Evolutionary conservation across 2,888 invertebrate species (phyloP).

Genomic region (Oligia fasciuncula): DNA sequence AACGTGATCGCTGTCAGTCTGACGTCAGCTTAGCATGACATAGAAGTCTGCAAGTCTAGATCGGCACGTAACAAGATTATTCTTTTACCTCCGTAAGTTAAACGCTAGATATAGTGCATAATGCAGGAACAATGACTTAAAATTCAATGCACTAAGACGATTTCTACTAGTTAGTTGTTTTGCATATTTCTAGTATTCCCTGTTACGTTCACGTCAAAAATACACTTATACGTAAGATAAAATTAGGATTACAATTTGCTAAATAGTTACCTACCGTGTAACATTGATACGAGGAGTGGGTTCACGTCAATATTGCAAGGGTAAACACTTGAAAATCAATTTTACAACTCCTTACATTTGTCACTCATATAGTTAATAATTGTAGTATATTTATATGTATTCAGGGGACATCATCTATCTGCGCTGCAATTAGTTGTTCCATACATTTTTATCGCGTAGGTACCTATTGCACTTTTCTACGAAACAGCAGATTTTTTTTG

Average conservation of each 20-base stretch:
- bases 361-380: not conserved
- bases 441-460: no score
- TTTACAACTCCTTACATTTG: not conserved
- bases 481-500: not conserved
- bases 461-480: not conserved
- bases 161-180: not conserved
- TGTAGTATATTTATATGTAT: not conserved
- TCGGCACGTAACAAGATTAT: conserved; percentile 41
- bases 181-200: not conserved
- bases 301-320: no score
- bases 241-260: no score
- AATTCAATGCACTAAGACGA: not conserved
- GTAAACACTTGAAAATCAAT: not conserved
- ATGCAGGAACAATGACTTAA: conserved; percentile 1
- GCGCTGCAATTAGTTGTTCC: not conserved
- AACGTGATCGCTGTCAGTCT: conserved; percentile 25
- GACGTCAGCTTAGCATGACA: conserved; percentile 39
- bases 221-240: no score
- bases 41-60: conserved; percentile 15
- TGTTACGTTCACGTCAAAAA: not conserved
- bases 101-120: conserved; percentile 10
- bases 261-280: no score
- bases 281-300: no score
- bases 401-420: not conserved
- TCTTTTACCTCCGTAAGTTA: conserved; percentile 16